phyloP scores from a whole-genome alignment of 2,113 vertebrate species.

The Jaculus jaculus region DNA sequence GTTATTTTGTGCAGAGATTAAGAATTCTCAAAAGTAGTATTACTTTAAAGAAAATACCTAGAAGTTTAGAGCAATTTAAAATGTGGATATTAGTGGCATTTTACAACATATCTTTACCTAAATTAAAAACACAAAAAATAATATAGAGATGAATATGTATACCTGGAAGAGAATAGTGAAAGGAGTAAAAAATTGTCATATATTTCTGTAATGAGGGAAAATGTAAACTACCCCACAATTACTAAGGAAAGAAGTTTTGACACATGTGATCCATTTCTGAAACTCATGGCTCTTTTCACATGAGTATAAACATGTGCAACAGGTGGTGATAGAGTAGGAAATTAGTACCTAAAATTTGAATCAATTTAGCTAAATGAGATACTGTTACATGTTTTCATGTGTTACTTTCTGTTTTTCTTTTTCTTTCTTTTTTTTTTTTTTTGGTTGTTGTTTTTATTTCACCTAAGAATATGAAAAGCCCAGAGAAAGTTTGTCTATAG shows the following conservation, averaged over 20 bases:
- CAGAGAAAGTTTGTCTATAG: neutral
- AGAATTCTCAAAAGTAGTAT: neutral
- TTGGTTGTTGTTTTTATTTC: neutral
- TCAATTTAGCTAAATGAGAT: neutral
- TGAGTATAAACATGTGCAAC: neutral
- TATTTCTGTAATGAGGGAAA: neutral
- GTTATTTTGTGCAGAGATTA: neutral
- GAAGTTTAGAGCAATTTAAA: neutral
- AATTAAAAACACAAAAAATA: no score
- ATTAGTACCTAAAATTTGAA: neutral
- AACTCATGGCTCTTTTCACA: neutral
- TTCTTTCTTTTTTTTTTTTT: no score
- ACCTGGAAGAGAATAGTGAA: neutral
- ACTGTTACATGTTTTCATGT: neutral
- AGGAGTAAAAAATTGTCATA: neutral
- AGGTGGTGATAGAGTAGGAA: neutral
- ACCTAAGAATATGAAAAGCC: neutral
- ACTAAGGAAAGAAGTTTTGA: neutral
- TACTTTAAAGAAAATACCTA: neutral
- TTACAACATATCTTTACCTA: no score
- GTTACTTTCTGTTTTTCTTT: neutral
- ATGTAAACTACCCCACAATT: neutral
- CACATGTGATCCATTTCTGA: neutral
- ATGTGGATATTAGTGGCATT: neutral
- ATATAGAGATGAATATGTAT: neutral